Evolutionary conservation across 2,797 vertebrate species (phyloP).

Genomic region (Muraenolepis orangiensis): DNA sequence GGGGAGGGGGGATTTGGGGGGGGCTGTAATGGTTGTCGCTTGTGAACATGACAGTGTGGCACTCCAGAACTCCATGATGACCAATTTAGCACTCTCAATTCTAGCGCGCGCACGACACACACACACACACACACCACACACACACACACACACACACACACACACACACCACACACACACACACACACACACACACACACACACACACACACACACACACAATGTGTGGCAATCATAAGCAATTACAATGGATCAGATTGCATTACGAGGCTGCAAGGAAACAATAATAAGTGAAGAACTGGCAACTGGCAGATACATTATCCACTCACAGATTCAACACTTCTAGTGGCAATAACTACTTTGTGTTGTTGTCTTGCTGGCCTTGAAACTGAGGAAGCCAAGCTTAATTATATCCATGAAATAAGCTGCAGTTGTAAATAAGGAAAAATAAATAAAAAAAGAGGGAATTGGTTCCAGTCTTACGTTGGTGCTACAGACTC

Average conservation of each 20-base stretch:
- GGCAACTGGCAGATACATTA: constrained; percentile 19
- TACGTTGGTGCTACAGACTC: neutral
- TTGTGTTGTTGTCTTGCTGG: constrained; percentile 7
- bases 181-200: constrained; percentile 18
- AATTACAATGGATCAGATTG: constrained; percentile 40
- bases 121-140: neutral
- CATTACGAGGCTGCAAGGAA: constrained; percentile 26
- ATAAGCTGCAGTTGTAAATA: constrained; percentile 22
- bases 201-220: constrained; percentile 10
- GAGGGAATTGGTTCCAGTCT: neutral
- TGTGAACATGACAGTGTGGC: constrained; percentile 32
- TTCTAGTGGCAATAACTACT: constrained; percentile 23
- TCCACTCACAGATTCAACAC: constrained; percentile 24
- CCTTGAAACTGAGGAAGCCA: neutral
- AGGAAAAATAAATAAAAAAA: neutral
- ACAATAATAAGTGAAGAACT: constrained; percentile 11
- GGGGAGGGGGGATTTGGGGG: constrained; percentile 35
- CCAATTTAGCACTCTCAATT: constrained; percentile 54
- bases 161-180: constrained; percentile 13
- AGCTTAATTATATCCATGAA: constrained; percentile 5
- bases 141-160: neutral
- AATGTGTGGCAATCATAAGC: constrained; percentile 23
- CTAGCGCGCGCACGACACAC: constrained; percentile 12
- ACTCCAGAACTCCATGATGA: constrained; percentile 46
- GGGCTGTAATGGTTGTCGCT: constrained; percentile 24